Evolutionary conservation across 37 sponge, comb jelly and placozoan species (phyloP), one percentile per base, ranked within the genome.

Genomic region (Cladorhizidae sp.): DNA sequence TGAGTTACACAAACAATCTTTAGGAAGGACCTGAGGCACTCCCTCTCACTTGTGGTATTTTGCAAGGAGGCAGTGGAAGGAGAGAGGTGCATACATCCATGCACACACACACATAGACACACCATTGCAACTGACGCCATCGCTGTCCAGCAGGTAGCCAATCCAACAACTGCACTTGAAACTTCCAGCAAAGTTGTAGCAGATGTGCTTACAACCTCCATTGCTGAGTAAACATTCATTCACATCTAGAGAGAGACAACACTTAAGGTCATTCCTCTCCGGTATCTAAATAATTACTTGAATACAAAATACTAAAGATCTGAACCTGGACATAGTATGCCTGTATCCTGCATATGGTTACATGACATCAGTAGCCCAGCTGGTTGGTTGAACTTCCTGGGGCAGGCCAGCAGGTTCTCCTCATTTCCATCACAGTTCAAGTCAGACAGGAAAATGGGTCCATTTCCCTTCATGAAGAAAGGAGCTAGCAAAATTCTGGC

Each of bases 161-260:
- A 20, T 32, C 11, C 38, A 12, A 67, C 86, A 85, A 45, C 25
- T 31, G 54, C 86, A 85, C 31, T 59, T 29, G 42, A 77, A 85
- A 68, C 79, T 78, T 17, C 86, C 86, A 29, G 39, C 64, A 59
- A 72, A 72, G 67, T 85, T 85, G 42, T 18, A 32, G 37, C 86
- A 85, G 54, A 21, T 64, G 25, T 85, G 79, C 52, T 85, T 67
- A 58, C 86, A 85, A 1, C 65, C 55, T 28, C 79, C 80, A 74
- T 73, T 79, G 29, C 23, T 33, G 1, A 3, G 1, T 22, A 15
- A 33, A 72, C 86, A 86, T 56, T 86, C 86, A 79, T 86, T 64
- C 14, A 78, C 68, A 74, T 86, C 86, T 86, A 37, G 14, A 78
- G 2, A 17, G 3, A 22, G 23, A 40, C 15, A 41, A 71, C 5